phyloP scores from a whole-genome alignment of 2,113 vertebrate genomes.

The Zosterops borbonicus region DNA sequence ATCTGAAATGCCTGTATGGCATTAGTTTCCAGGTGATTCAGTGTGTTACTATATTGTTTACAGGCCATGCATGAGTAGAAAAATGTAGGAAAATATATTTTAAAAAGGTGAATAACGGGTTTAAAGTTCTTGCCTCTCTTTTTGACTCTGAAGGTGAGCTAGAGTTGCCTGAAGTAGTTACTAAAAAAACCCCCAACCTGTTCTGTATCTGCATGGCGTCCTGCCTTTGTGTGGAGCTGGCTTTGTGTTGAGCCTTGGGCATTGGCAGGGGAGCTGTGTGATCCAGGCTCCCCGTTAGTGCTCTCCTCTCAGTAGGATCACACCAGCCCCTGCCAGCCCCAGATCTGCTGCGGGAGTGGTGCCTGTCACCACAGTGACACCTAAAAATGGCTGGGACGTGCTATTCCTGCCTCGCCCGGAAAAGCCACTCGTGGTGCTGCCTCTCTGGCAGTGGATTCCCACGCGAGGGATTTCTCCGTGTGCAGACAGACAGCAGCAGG shows the following conservation, averaged over 20 bases:
- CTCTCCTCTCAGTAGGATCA: accelerated
- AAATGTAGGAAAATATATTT: not conserved
- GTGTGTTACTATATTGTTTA: not conserved
- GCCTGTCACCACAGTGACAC: not conserved
- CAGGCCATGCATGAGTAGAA: not conserved
- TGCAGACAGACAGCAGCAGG: accelerated
- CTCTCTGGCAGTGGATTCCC: not conserved
- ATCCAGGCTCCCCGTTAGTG: not conserved
- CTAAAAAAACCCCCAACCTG: no score
- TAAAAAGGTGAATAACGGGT: not conserved
- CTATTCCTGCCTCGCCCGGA: not conserved
- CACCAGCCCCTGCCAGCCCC: not conserved
- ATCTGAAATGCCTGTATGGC: not conserved
- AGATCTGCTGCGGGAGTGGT: accelerated
- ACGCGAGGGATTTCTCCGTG: accelerated
- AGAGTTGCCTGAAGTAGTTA: not conserved
- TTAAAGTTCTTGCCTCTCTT: not conserved
- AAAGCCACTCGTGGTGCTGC: not conserved
- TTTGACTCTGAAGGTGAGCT: not conserved
- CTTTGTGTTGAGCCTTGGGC: not conserved
- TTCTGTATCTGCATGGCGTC: not conserved
- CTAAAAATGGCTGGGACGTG: not conserved
- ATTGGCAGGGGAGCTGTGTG: not conserved
- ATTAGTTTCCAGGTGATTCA: not conserved
- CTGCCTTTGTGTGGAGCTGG: not conserved